Base-by-base conservation (phyloP, 1,140 invertebrate genomes). In the Pygmarrhopalites habei region DNA sequence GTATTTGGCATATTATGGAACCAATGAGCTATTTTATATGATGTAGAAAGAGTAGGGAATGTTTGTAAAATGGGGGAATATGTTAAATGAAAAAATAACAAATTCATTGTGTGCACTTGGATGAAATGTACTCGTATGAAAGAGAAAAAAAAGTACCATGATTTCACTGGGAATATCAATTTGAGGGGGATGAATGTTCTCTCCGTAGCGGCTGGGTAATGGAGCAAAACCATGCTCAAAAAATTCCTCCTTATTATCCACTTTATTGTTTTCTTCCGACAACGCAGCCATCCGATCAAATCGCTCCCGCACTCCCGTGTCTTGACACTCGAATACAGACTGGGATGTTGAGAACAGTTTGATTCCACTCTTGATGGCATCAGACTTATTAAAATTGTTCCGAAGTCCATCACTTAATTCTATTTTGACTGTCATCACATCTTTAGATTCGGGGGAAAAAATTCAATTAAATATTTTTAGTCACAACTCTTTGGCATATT, bases 171-270 rank as follows among this genome's bases (percentile, higher is more conserved):
- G 88, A 71, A 87, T 89, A 71, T 86, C 85, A 1, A 86, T 72
- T 75, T 88, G 86, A 0, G 94, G 93, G 0, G 83, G 78, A 72
- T 96, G 90, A 51, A 88, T 75, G 73, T 93, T 92, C 72, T 90
- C 85, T 0, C 88, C 88, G 72, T 90, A 92, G 4, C 89, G 79
- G 51, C 86, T 88, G 0, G 90, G 89, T 73, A 88, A 85, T 75
- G 86, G 79, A 1, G 85, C 80, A 72, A 88, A 85, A 62, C 90
- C 85, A 72, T 87, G 84, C 55, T 61, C 60, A 47, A 49, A 59
- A n/a, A 64, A 53, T n/a, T 67, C 63, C 5, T 25, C 32, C 41
- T 61, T 62, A 56, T 65, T 60, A 60, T 65, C 43, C 2, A 32
- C 17, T 64, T 66, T 60, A 73, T 95, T 94, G 72, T 89, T 92